phyloP scores from a whole-genome alignment of 2,888 invertebrate species.

The Hydrotaea diabolus region DNA sequence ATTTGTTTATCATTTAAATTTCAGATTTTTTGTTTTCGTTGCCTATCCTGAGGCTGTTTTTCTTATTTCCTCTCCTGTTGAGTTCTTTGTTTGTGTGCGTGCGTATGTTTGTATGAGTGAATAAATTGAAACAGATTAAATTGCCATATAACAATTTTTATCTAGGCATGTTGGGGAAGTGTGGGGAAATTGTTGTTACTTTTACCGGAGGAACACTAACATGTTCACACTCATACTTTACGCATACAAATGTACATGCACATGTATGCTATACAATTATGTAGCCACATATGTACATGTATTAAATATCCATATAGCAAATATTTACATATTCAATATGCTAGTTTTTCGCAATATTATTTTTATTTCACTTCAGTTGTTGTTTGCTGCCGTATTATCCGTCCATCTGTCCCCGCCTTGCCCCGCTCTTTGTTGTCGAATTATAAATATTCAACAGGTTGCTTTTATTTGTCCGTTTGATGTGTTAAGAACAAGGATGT shows the following conservation, averaged over 20 bases:
- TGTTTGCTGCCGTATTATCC: not conserved
- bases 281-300: not conserved
- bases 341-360: slow-evolving; percentile 52
- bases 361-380: slow-evolving; percentile 15
- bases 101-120: too few relatives aligned
- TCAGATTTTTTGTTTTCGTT: not conserved
- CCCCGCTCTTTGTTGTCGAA: slow-evolving; percentile 27
- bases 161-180: not conserved
- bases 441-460: slow-evolving; percentile 43
- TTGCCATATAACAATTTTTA: slow-evolving; percentile 25
- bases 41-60: slow-evolving; percentile 53
- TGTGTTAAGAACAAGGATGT: not conserved
- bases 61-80: slow-evolving; percentile 47
- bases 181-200: too few relatives aligned
- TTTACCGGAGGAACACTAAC: not conserved
- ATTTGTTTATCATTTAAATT: slow-evolving; percentile 27
- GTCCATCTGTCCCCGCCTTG: not conserved
- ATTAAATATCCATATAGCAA: slow-evolving; percentile 15
- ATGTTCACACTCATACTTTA: not conserved
- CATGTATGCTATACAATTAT: not conserved
- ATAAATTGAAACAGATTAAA: slow-evolving; percentile 47
- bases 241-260: too few relatives aligned
- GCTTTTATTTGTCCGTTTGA: not conserved
- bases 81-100: not conserved
- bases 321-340: slow-evolving; percentile 60